Base-by-base conservation (phyloP, 2,888 invertebrate genomes). In the Diogma glabrata region DNA sequence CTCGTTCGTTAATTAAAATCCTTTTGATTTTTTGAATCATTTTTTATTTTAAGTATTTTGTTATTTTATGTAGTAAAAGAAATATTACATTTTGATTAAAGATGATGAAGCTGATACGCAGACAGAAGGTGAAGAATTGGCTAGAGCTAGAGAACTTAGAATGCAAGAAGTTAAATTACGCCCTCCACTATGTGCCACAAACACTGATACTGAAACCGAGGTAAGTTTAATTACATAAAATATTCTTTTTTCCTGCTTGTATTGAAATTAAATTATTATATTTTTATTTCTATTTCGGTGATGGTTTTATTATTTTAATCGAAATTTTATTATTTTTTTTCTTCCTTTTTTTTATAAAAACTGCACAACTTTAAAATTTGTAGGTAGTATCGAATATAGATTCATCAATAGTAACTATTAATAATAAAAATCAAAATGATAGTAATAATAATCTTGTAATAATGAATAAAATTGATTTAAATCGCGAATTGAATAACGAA, bases 131-230 rank as follows among this genome's bases (percentile, higher is more conserved):
- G 48, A 48, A 67, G 82, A 83, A 57, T 76, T 79, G 22, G 75
- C 77, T 47, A 70, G 68, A 53, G 82, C 82, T 9, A 73, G 82
- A 22, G 82, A 82, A 61, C 65, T 80, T 56, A 73, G 83, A 28
- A 78, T 79, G 57, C 78, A 79, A 64, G 83, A 83, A 71, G 81
- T 82, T 24, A 77, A 78, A 60, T 70, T 82, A 50, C 74, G 78
- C 62, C 78, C 81, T 49, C 76, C 80, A 46, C 72, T 72, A n/a
- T 70, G 73, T 40, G 74, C 75, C 58, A 72, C 77, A 54, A 79
- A 79, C 58, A 78, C 81, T 53, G 82, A 82, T 60, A 76, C 71
- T 14, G 82, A 83, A 69, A 83, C 83, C 59, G 84, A 84, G 82
- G 84, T 83, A 75, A 76, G 70, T 62, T 45, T 12, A 7, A n/a